phyloP scores from a whole-genome alignment of 2,797 vertebrate species.

The Anguilla anguilla region DNA sequence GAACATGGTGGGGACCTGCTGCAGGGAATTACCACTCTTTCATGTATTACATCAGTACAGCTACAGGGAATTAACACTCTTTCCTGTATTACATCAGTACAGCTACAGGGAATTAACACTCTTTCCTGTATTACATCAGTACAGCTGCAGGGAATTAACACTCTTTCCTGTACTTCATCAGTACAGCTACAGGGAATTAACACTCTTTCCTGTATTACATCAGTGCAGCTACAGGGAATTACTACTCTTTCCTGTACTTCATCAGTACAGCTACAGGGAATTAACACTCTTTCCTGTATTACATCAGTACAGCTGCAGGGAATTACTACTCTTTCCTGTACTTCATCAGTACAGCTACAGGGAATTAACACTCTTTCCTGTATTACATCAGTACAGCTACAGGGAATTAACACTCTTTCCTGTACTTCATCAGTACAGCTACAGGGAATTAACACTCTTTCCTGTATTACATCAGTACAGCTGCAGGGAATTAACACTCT shows the following conservation, averaged over 20 bases:
- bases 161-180: no score
- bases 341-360: no score
- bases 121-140: neutral
- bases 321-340: no score
- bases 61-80: neutral
- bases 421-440: no score
- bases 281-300: no score
- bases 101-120: neutral
- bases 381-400: no score
- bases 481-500: neutral
- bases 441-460: no score
- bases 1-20: slow-evolving; percentile 78
- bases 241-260: neutral
- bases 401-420: neutral
- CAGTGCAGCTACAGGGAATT: neutral
- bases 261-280: neutral
- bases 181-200: neutral
- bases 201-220: neutral
- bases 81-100: neutral
- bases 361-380: no score
- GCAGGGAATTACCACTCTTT: neutral
- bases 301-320: no score
- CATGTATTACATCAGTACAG: neutral
- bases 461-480: no score
- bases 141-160: neutral